Evolutionary conservation across 2,113 vertebrate genomes (phyloP), one percentile per base, ranked within the genome.

Genomic region (Baryphthengus martii): DNA sequence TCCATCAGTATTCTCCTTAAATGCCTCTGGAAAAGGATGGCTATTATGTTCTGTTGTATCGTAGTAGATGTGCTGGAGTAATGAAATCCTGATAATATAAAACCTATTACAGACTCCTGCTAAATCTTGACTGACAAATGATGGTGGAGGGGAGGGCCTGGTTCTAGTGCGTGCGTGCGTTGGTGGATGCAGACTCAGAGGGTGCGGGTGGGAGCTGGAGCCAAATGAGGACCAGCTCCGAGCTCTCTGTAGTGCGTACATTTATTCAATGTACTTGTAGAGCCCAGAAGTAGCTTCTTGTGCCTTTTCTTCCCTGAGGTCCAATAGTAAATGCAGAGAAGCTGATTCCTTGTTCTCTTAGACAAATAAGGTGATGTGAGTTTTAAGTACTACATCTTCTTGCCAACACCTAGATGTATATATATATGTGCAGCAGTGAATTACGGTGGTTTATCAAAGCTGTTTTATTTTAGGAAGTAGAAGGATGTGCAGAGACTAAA

Each of bases 81-180:
- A 84, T 88, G 82, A 95, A 96, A 86, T 75, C 67, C 65, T 67
- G 37, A 37, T 61, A 71, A 74, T 81, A 56, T 37, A 58, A 96
- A 94, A 77, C 79, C 88, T 86, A 26, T 94, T 96, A 75, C 63
- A 59, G 82, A 52, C 52, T 88, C 71, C 52, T 90, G 93, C 71
- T 87, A 87, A 75, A 87, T 79, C 86, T 20, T 89, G 23, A 12
- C 88, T 58, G 88, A 65, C 68, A 92, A 93, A 68, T 81, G 65
- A 62, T 59, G 72, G 31, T 44, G 79, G 59, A 88, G 78, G 49
- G 92, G 78, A 78, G 59, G 90, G 50, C 45, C 85, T 76, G 63
- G 21, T 39, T 63, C 52, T 59, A 44, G 52, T 62, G 80, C 0
- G 0, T 62, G 80, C 0, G 0, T 33, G 72, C 1, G 0, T 45